Evolutionary conservation across 2,113 vertebrate genomes (phyloP), one percentile per base, ranked within the genome.

Genomic region (Mola mola): DNA sequence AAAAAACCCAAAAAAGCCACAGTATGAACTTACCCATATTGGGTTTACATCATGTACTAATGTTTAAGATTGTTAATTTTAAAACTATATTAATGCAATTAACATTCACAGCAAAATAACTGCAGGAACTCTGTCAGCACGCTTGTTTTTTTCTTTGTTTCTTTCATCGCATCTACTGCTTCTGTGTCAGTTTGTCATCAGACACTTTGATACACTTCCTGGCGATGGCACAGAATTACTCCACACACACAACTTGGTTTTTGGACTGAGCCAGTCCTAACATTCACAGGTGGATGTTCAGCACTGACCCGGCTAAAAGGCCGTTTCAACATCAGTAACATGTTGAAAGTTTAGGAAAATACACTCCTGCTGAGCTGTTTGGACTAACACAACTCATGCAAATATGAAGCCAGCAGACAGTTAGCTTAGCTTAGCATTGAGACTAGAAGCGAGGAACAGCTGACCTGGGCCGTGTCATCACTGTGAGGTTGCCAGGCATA

Each of bases 1-100:
- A n/a, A 26, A 29, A 43, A 24, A 29, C 10, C 16, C 2, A 26
- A 57, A 65, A 26, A 42, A 40, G 37, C 60, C 65, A 24, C 22
- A 7, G 43, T 46, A 51, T 70, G 33, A 66, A 71, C 85, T 85
- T 56, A 71, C 87, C 87, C 89, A 88, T 83, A 88, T 88, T 89
- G 89, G 86, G 88, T 88, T 82, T 16, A 43, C 66, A 56, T 58
- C 58, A 55, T 43, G 47, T 59, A 66, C 33, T 59, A 51, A 53
- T 50, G 63, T 48, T 38, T 48, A 56, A 29, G 24, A 17, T 28
- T 31, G 25, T 37, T 53, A 29, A 57, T 33, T 56, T 61, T 57
- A 13, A 15, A 60, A 51, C 51, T 34, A 33, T 59, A 61, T 53
- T 40, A 73, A 72, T 66, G n/a, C n/a, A n/a, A 2, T 34, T 48